These are phyloP conservation scores for Acanthopleura granulata DNA, from an alignment of 2,888 invertebrate species.

Conservation along the genomic window DNA sequence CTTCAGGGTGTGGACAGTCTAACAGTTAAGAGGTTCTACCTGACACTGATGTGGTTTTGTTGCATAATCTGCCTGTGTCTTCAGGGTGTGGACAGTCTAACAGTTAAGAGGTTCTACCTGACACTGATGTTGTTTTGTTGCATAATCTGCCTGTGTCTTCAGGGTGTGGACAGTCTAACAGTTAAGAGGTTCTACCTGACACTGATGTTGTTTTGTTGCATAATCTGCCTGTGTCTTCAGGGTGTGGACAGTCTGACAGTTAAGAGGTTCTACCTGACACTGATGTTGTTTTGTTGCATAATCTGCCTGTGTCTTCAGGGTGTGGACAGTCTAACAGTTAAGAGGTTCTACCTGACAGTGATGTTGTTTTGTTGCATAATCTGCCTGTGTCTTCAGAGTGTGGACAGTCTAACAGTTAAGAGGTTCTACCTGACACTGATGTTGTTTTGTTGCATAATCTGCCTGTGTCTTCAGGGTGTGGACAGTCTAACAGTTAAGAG, in stretches of 20 bases:
- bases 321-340: slow-evolving; percentile 72
- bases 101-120: no score
- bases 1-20: slow-evolving; percentile 42
- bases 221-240: slow-evolving; percentile 28
- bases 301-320: slow-evolving; percentile 32
- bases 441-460: slow-evolving; percentile 72
- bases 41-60: slow-evolving; percentile 83
- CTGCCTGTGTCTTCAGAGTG: neutral
- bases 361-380: slow-evolving; percentile 75
- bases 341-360: slow-evolving; percentile 87
- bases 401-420: slow-evolving; percentile 73
- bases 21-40: slow-evolving; percentile 84
- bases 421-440: slow-evolving; percentile 90
- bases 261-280: slow-evolving; percentile 85
- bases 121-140: no score
- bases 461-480: slow-evolving; percentile 22
- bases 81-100: no score
- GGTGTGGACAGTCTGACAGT: slow-evolving; percentile 72
- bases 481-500: slow-evolving; percentile 76
- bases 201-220: no score
- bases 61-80: no score
- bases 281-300: slow-evolving; percentile 76
- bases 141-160: no score
- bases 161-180: no score
- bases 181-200: no score